Base-by-base conservation (phyloP, 2,888 invertebrate species). In the Ceratothoa steindachneri region DNA sequence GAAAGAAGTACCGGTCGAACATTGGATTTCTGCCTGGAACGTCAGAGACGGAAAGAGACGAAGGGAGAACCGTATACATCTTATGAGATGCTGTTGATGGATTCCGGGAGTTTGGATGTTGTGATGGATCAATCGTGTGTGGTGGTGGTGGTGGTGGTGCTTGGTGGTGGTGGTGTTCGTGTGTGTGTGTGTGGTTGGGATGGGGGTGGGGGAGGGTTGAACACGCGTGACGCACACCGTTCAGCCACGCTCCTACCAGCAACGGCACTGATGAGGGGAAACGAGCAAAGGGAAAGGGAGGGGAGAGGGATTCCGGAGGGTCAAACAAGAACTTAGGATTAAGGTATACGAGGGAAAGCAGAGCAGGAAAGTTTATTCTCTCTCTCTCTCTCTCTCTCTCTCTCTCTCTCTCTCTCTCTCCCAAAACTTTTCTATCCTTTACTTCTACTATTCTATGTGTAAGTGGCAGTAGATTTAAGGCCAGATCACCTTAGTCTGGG, bases 41-140 rank as follows among this genome's bases (percentile, higher is more conserved):
- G n/a, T n/a, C n/a, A n/a, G n/a, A n/a, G 41, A 5, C 41, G 5
- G 41, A 15, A 41, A 15, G 41, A 5, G 41, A 5, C 7, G 7
- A 15, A 41, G 41, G 41, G 41, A 41, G 15, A 41, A 5, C 41
- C n/a, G n/a, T n/a, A n/a, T 41, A 9, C 41, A 41, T 60, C 27
- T 60, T 60, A 60, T 60, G 60, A 60, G 19, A 60, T 60, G 60
- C 60, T 60, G 60, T 60, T 60, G 60, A 60, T 60, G 60, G 60
- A 60, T 60, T 60, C 22, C 60, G 60, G 60, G 2, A 24, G 19
- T 60, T 4, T 12, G 60, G 60, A 60, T 60, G 60, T 60, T 24
- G 60, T 60, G 60, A 60, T 24, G 60, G 60, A 60, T 3, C 2
- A 60, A 24, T 60, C 9, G 19, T 2, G 52, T 19, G 52, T 51